Evolutionary conservation across 2,113 vertebrate genomes (phyloP).

Genomic region (Chinchilla lanigera): DNA sequence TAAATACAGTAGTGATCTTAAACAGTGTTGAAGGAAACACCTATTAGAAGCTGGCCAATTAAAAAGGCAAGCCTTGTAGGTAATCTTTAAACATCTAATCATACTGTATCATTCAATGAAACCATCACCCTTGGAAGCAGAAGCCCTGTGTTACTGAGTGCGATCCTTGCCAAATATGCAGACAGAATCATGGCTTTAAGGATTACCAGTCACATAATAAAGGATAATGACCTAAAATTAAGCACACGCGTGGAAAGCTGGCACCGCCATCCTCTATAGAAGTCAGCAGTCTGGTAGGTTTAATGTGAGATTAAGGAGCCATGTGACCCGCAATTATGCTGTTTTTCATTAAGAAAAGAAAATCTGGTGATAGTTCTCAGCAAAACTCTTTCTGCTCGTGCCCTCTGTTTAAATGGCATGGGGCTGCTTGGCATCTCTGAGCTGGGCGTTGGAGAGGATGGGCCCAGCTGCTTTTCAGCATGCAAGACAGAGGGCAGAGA

Average conservation of each 20-base stretch:
- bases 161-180: constrained; percentile 86
- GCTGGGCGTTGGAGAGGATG: constrained; percentile 84
- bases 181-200: constrained; percentile 85
- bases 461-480: constrained; percentile 86
- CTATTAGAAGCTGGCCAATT: constrained; percentile 26
- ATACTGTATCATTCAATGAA: constrained; percentile 81
- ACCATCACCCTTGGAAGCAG: constrained; percentile 80
- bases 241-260: constrained; percentile 74
- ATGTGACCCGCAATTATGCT: constrained; percentile 84
- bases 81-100: constrained; percentile 74
- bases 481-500: constrained; percentile 86
- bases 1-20: neutral
- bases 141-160: constrained; percentile 84
- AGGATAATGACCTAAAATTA: constrained; percentile 86
- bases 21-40: constrained; percentile 38
- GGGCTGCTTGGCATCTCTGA: constrained; percentile 84
- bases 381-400: constrained; percentile 84
- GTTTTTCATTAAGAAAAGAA: constrained; percentile 86
- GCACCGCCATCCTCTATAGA: constrained; percentile 75
- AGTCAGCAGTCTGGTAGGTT: constrained; percentile 85
- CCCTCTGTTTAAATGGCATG: constrained; percentile 89
- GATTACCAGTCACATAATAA: constrained; percentile 86
- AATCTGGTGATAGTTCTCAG: constrained; percentile 81
- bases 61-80: constrained; percentile 66
- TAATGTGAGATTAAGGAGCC: constrained; percentile 87